phyloP scores from a whole-genome alignment of 1,140 invertebrate genomes.

The Theocolax elegans region DNA sequence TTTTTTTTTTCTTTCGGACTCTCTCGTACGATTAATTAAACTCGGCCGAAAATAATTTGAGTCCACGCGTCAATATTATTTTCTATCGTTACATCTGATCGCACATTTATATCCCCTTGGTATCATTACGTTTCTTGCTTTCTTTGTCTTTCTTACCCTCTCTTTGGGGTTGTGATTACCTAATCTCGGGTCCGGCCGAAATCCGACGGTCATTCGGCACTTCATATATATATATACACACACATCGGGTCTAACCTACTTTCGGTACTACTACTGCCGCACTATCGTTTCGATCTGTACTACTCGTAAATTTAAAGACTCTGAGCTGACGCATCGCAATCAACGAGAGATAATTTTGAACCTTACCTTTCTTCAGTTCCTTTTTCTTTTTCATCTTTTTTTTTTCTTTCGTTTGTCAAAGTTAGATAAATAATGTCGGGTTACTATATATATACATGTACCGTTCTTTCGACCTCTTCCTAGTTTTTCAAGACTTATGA shows the following conservation, averaged over 20 bases:
- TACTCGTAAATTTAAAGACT: conserved; percentile 31
- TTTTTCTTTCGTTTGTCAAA: neutral
- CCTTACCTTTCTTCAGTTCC: neutral
- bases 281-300: conserved; percentile 9
- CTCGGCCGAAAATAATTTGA: too few species aligned
- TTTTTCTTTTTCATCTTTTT: too few species aligned
- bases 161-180: conserved; percentile 8
- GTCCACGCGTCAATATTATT: too few species aligned
- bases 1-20: neutral
- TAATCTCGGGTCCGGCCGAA: conserved; percentile 1
- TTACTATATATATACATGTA: too few species aligned
- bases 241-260: conserved; percentile 13
- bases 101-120: too few species aligned
- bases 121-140: too few species aligned
- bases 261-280: neutral
- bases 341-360: conserved; percentile 5
- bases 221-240: neutral
- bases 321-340: conserved; percentile 23
- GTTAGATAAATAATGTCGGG: neutral
- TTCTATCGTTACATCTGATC: too few species aligned
- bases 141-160: too few species aligned
- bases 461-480: too few species aligned
- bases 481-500: too few species aligned
- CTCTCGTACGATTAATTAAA: too few species aligned
- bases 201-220: conserved; percentile 1